A percentile compares a stretch with the other conserved stretches of the same genome.
Evolutionary conservation across 2,113 vertebrate species (phyloP).

Genomic region (Esox niger): DNA sequence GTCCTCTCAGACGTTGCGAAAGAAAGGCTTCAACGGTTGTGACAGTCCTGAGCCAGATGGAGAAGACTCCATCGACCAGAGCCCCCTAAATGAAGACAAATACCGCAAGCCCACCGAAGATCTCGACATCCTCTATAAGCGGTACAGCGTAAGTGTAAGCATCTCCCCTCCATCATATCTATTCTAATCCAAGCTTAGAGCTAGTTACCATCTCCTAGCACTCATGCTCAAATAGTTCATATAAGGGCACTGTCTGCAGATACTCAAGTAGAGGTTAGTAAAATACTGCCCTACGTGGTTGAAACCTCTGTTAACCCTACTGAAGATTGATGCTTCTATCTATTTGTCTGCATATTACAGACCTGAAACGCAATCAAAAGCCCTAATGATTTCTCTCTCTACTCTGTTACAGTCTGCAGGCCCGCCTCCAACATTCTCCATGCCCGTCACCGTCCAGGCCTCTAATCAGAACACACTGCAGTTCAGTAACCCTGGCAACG

Average conservation of each 20-base stretch:
- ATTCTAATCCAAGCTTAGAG: too few species aligned
- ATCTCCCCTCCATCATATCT: too few species aligned
- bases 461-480: conserved; percentile 89
- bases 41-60: conserved; percentile 97
- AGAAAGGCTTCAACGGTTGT: conserved; percentile 99
- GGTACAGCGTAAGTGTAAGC: conserved; percentile 88
- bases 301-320: background rate
- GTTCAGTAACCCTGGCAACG: conserved; percentile 90
- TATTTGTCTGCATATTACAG: background rate
- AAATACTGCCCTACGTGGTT: background rate
- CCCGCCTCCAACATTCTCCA: conserved; percentile 91
- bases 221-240: too few species aligned
- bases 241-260: too few species aligned
- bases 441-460: conserved; percentile 95
- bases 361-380: background rate
- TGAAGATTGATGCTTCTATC: background rate
- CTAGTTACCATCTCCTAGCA: too few species aligned
- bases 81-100: conserved; percentile 95
- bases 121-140: conserved; percentile 95
- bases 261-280: too few species aligned
- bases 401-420: conserved; percentile 79
- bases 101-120: conserved; percentile 92
- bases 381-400: conserved; percentile 13
- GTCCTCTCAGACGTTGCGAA: conserved; percentile 86
- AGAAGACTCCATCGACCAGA: conserved; percentile 96